phyloP scores from a whole-genome alignment of 2,888 invertebrate species.

The Drosophila suboccidentalis region DNA sequence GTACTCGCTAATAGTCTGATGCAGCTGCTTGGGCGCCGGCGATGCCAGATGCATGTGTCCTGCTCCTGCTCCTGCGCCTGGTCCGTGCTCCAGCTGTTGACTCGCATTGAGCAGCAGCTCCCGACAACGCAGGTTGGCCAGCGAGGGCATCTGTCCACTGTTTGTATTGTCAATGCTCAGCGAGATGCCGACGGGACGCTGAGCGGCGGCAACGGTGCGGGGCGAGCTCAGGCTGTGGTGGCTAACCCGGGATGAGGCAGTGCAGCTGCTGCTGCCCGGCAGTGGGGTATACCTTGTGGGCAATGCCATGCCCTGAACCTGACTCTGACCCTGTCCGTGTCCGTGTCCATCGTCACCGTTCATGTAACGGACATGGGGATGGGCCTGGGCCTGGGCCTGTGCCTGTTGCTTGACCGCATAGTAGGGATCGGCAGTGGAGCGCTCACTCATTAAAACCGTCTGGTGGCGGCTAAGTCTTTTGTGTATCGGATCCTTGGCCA shows the following conservation, averaged over 20 bases:
- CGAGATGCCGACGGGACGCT: slow-evolving; percentile 73
- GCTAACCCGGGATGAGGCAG: slow-evolving; percentile 57
- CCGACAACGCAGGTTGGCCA: slow-evolving; percentile 67
- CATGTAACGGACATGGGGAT: slow-evolving; percentile 24
- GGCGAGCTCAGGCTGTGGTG: slow-evolving; percentile 66
- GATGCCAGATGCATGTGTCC: slow-evolving; percentile 27
- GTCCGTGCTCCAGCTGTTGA: slow-evolving; percentile 50
- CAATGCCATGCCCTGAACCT: slow-evolving; percentile 31
- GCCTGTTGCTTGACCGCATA: slow-evolving; percentile 55
- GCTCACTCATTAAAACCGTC: slow-evolving; percentile 74
- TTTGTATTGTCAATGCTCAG: slow-evolving; percentile 74
- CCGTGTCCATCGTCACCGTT: slow-evolving; percentile 12
- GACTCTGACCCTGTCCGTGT: slow-evolving; percentile 6
- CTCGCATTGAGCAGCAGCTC: slow-evolving; percentile 61
- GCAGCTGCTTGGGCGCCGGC: slow-evolving; percentile 62
- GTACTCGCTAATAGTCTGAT: slow-evolving; percentile 87
- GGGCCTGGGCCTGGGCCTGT: slow-evolving; percentile 54
- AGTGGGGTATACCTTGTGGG: slow-evolving; percentile 69
- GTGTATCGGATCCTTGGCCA: slow-evolving; percentile 73
- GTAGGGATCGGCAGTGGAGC: slow-evolving; percentile 60
- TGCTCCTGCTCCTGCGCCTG: background rate
- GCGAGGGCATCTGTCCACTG: slow-evolving; percentile 62
- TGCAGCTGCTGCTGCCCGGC: slow-evolving; percentile 50
- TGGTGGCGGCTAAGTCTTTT: slow-evolving; percentile 78
- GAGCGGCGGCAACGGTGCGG: slow-evolving; percentile 38